These are phyloP conservation scores for Alcedo quadribrachys DNA, from an alignment of 2,797 vertebrate species.

Conservation along the genomic window DNA sequence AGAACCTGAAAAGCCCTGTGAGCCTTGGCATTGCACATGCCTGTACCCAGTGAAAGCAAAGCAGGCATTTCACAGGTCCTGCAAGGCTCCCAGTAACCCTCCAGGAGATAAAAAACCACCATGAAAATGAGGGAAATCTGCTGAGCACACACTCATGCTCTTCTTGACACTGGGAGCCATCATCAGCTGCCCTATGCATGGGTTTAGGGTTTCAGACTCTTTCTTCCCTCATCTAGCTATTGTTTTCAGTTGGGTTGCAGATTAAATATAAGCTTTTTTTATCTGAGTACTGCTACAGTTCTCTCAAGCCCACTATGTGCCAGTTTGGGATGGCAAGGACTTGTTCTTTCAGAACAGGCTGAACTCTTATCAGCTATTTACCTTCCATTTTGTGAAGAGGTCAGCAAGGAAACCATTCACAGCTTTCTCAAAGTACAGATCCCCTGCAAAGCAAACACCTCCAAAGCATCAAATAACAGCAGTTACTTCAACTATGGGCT, in stretches of 20 bases:
- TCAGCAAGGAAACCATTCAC: conserved; percentile 97
- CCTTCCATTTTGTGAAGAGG: conserved; percentile 97
- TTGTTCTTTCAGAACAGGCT: background rate
- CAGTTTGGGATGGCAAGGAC: background rate
- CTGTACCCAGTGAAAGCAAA: background rate
- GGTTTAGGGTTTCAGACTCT: background rate
- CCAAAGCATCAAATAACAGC: background rate
- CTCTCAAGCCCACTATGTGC: background rate
- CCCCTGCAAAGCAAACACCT: conserved; percentile 80
- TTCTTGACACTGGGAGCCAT: background rate
- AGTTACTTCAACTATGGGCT: background rate
- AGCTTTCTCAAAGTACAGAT: conserved; percentile 98
- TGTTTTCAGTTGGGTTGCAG: background rate
- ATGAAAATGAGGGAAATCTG: background rate
- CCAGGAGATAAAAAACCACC: background rate
- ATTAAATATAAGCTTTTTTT: background rate
- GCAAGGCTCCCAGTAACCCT: background rate
- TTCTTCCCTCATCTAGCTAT: background rate
- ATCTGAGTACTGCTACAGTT: background rate
- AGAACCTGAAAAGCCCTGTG: background rate
- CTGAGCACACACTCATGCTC: background rate
- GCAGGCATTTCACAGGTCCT: background rate
- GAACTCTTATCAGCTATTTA: conserved; percentile 54
- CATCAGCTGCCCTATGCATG: background rate
- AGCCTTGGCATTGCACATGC: background rate